phyloP scores from a whole-genome alignment of 2,113 vertebrate genomes.

The Carettochelys insculpta region DNA sequence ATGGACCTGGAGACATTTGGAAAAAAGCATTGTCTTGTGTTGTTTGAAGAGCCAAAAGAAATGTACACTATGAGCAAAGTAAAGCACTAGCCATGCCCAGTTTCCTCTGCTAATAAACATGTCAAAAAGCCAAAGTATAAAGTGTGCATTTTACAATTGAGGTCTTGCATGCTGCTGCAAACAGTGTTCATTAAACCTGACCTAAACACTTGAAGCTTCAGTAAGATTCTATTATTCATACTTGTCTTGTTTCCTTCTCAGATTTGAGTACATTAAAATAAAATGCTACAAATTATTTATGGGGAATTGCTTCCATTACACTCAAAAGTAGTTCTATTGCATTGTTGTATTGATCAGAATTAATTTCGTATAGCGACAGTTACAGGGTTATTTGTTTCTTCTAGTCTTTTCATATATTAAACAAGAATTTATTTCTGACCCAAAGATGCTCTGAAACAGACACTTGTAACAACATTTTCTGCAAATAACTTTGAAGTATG shows the following conservation, averaged over 20 bases:
- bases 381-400: not conserved
- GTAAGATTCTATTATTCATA: not conserved
- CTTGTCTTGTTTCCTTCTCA: not conserved
- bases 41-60: constrained; percentile 2
- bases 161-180: not conserved
- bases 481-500: not conserved
- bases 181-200: not conserved
- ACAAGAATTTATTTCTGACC: not conserved
- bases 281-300: not conserved
- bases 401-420: not conserved
- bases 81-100: not conserved
- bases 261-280: not conserved
- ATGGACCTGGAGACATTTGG: not conserved
- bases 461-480: not conserved
- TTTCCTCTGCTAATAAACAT: not conserved
- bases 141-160: not conserved
- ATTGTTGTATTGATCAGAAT: not conserved
- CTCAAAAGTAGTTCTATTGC: not conserved
- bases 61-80: not conserved
- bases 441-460: not conserved
- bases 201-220: not conserved
- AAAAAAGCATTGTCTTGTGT: not conserved
- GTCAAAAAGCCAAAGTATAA: not conserved
- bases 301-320: not conserved
- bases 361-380: not conserved